Percentiles rank a stretch among this genome's conserved stretches.
Evolutionary conservation across 2,888 invertebrate genomes (phyloP).

Genomic region (Standfussiana lucernea): DNA sequence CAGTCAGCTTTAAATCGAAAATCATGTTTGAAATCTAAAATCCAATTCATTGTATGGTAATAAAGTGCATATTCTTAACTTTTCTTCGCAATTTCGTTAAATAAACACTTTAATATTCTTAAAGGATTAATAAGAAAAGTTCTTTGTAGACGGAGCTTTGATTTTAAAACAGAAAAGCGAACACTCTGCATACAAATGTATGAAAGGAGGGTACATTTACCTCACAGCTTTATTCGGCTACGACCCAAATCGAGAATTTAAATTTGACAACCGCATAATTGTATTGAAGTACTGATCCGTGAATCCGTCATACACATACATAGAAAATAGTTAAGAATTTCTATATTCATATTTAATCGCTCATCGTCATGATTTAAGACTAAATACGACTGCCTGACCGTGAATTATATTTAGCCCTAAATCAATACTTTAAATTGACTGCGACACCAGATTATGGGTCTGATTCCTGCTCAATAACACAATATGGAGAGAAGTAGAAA

Average conservation of each 20-base stretch:
- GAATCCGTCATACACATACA: neutral
- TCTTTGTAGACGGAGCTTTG: conserved; percentile 18
- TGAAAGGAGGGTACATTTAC: conserved; percentile 26
- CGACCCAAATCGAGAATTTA: neutral
- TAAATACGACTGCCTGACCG: neutral
- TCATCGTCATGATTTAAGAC: neutral
- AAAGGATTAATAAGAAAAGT: conserved; percentile 39
- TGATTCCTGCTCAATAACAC: neutral
- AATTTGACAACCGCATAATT: neutral
- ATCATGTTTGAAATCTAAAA: neutral
- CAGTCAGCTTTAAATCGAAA: neutral
- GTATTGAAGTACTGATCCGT: neutral
- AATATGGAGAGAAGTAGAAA: neutral
- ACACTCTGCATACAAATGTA: conserved; percentile 52
- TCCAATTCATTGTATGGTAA: neutral
- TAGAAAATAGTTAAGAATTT: neutral
- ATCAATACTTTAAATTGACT: neutral
- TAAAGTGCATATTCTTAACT: neutral
- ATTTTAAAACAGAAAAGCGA: conserved; percentile 48
- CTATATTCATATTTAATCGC: neutral
- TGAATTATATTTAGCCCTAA: neutral
- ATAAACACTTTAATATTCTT: conserved; percentile 25
- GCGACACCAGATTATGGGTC: too few species aligned
- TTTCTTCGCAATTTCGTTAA: conserved; percentile 4
- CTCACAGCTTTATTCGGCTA: conserved; percentile 31